Percentiles rank a stretch among this genome's conserved stretches.
phyloP scores from a whole-genome alignment of 2,797 vertebrate species.

The Euphonia xanthogaster region DNA sequence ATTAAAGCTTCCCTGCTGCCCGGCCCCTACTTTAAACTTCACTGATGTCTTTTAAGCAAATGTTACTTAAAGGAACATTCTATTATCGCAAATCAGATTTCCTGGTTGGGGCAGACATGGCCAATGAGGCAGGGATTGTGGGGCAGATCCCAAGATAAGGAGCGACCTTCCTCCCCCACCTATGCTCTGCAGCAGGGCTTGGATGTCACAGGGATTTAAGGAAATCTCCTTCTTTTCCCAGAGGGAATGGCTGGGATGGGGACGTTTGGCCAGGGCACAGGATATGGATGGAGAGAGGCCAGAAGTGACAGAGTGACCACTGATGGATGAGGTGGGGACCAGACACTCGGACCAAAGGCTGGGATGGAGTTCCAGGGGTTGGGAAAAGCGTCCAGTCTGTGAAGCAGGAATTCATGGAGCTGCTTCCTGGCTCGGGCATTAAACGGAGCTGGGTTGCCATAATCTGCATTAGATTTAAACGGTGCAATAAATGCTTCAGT shows the following conservation, averaged over 20 bases:
- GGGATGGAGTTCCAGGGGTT: not conserved
- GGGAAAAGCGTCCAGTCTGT: not conserved
- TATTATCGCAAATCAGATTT: conserved; percentile 74
- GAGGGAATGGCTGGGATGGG: not conserved
- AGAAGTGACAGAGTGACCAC: not conserved
- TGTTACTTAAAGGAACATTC: conserved; percentile 67
- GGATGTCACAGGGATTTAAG: not conserved
- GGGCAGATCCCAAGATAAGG: conserved; percentile 64
- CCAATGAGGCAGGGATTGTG: conserved; percentile 53
- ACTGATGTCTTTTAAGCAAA: conserved; percentile 67
- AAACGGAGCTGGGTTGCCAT: conserved; percentile 4
- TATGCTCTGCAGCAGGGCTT: conserved; percentile 4
- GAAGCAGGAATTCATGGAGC: not conserved
- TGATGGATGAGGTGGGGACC: not conserved
- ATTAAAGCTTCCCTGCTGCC: conserved; percentile 48
- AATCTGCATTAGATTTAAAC: conserved; percentile 65
- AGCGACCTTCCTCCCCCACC: not conserved
- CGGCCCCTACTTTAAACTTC: conserved; percentile 66
- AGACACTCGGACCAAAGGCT: not conserved
- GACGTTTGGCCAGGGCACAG: not conserved
- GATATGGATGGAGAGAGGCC: not conserved
- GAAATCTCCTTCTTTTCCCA: not conserved
- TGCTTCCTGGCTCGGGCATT: conserved; percentile 18
- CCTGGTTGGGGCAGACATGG: conserved; percentile 63
- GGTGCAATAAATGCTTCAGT: conserved; percentile 59